A percentile compares a stretch with the other conserved stretches of the same genome.
These are phyloP conservation scores for Neoascia interrupta DNA, from an alignment of 2,888 invertebrate genomes.

Conservation along the genomic window DNA sequence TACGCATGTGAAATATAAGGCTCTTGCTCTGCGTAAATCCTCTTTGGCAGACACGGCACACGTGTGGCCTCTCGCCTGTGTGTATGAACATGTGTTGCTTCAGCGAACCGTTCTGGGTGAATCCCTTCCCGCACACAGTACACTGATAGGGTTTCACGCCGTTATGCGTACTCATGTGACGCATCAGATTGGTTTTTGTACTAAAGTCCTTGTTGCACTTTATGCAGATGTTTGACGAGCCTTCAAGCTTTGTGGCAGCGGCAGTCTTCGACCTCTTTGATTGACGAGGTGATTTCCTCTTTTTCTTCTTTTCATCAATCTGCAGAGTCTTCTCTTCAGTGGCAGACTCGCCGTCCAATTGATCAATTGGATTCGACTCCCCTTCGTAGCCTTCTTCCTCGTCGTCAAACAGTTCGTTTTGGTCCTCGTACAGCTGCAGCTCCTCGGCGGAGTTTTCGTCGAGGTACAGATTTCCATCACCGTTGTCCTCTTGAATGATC, in stretches of 20 bases:
- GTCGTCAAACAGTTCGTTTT: conserved; percentile 28
- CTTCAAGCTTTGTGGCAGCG: conserved; percentile 39
- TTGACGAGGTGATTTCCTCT: neutral
- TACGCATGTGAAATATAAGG: conserved; percentile 75
- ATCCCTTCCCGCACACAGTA: conserved; percentile 73
- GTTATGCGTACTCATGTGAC: conserved; percentile 75
- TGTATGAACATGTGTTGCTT: conserved; percentile 77
- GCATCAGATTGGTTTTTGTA: conserved; percentile 76
- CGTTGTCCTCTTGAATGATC: conserved; percentile 69
- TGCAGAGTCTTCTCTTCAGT: neutral
- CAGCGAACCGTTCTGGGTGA: conserved; percentile 75
- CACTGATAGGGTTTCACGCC: conserved; percentile 75
- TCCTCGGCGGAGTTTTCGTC: conserved; percentile 65
- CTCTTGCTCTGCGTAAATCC: conserved; percentile 77
- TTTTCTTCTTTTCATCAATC: conserved; percentile 18
- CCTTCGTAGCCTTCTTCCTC: conserved; percentile 35
- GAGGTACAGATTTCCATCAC: conserved; percentile 42
- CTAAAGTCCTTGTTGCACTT: conserved; percentile 76
- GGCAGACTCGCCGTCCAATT: conserved; percentile 3
- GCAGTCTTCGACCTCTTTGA: neutral
- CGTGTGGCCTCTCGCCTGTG: conserved; percentile 75
- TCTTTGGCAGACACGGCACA: conserved; percentile 74
- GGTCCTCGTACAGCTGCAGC: conserved; percentile 45
- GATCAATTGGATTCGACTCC: conserved; percentile 3
- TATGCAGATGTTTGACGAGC: conserved; percentile 71